Evolutionary conservation across 2,797 vertebrate species (phyloP), one percentile per base, ranked within the genome.

Genomic region (Meda fulgida): DNA sequence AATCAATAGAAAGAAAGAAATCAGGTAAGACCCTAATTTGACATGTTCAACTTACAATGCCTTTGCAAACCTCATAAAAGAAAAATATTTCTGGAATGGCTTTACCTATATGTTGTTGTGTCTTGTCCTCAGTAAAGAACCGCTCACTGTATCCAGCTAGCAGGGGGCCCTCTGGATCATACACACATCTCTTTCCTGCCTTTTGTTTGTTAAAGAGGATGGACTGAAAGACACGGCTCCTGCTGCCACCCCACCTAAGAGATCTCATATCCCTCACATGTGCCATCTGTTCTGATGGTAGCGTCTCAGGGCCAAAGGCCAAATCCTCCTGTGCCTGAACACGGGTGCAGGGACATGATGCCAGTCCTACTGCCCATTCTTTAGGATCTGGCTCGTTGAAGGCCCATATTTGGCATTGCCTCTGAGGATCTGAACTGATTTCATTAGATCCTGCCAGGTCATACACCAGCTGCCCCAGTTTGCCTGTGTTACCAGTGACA

Each of bases 121-220:
- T 16, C 71, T 87, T 91, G 83, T 91, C 55, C 26, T 71, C 71
- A 0, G 88, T 89, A 89, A 94, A 95, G 93, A 94, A 95, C 80
- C 95, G 95, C 46, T 96, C 96, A 11, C 80, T 95, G 92, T 93
- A 95, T 36, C 96, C 96, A 5, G 91, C 92, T 90, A 95, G 87
- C 85, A 97, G 91, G 10, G 95, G 93, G 1, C 96, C 96, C 1
- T 96, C 93, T 0, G 89, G 91, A 55, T 96, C 94, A 58, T 96
- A 97, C 31, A 95, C 92, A 58, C 96, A 97, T 85, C 93, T 94
- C 85, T 94, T 96, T 84, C 92, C 96, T 19, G 96, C 93, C 4
- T 91, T 92, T 2, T 92, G 81, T 36, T 71, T 90, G 88, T 95
- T 96, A 70, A 92, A 88, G 65, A 96, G 92, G 69, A 95, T 55